phyloP scores from a whole-genome alignment of 2,113 vertebrate species.

The Pachypanchax playfairii region DNA sequence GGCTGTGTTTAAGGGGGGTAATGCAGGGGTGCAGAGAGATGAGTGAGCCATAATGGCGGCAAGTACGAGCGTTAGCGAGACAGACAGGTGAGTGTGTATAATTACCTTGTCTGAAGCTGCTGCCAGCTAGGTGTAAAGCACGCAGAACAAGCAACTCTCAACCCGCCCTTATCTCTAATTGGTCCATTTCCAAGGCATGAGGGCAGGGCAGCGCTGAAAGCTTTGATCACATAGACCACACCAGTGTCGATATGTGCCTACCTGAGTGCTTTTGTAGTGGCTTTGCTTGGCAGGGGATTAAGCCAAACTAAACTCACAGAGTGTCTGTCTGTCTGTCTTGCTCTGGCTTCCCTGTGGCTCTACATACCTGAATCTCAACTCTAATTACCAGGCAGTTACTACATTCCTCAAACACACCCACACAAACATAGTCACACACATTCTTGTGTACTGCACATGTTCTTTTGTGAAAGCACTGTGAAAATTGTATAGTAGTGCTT shows the following conservation, averaged over 20 bases:
- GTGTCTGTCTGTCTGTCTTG: conserved; percentile 47
- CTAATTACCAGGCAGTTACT: conserved; percentile 67
- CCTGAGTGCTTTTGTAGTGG: conserved; percentile 72
- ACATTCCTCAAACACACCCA: conserved; percentile 66
- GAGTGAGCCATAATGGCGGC: conserved; percentile 56
- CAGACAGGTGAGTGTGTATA: conserved; percentile 64
- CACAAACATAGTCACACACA: conserved; percentile 25
- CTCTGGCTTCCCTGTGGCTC: conserved; percentile 55
- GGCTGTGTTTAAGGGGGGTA: conserved; percentile 61
- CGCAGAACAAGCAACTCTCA: conserved; percentile 43
- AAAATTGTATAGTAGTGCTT: conserved; percentile 14
- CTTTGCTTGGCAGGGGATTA: conserved; percentile 61
- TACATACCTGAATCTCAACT: conserved; percentile 68
- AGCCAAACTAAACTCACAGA: conserved; percentile 50
- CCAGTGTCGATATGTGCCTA: conserved; percentile 61
- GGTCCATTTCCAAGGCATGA: conserved; percentile 68
- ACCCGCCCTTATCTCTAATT: conserved; percentile 57
- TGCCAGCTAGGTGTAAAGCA: conserved; percentile 63
- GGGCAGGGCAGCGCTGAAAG: conserved; percentile 64
- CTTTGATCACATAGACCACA: conserved; percentile 73
- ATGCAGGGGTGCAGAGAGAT: conserved; percentile 64
- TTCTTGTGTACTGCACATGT: conserved; percentile 6
- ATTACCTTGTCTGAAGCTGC: conserved; percentile 71
- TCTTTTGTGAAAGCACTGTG: conserved; percentile 16
- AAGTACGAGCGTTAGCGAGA: conserved; percentile 55